Base-by-base conservation (phyloP, 2,888 invertebrate genomes). In the Harpagoxenus sublaevis region DNA sequence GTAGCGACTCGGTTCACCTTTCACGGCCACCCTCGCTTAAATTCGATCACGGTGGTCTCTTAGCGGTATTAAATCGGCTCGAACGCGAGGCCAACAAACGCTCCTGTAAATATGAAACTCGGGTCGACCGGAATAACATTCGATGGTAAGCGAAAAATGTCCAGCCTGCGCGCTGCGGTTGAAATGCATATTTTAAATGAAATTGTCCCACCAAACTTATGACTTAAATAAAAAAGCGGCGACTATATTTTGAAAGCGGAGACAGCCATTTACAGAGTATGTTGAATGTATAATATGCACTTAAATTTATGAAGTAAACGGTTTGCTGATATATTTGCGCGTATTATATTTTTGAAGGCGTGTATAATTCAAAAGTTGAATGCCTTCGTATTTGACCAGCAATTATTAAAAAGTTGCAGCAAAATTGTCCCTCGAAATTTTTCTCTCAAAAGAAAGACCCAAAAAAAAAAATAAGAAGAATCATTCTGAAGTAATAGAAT, bases 41-140 rank as follows among this genome's bases (percentile, higher is more conserved):
- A 81, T 73, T 81, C 60, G 73, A 73, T 79, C 73, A 71, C 18
- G 73, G 71, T 78, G 55, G 55, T 66, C 45, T 31, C 35, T 68
- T n/a, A 55, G 53, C n/a, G 39, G 23, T 45, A 12, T 71, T 42
- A 63, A 66, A 66, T 18, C 66, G 10, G 6, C 48, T 5, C 45
- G 45, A 42, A n/a, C 28, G 12, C 39, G 28, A 79, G 51, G 9
- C 15, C 57, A 18, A 48, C 48, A 42, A 79, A 60, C 39, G 39
- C 39, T 78, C 35, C 35, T 12, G 12, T 79, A 57, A 79, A 71
- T 57, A 57, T 8, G 12, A 73, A 39, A 73, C 10, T 60, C 39
- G 1, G 28, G 48, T 12, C 18, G 79, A 4, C n/a, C 39, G 6
- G 18, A 81, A 28, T 28, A 70, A 8, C 12, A 3, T 51, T 39